Evolutionary conservation across 2,797 vertebrate genomes (phyloP).

Genomic region (Mormyrops attenuatus): DNA sequence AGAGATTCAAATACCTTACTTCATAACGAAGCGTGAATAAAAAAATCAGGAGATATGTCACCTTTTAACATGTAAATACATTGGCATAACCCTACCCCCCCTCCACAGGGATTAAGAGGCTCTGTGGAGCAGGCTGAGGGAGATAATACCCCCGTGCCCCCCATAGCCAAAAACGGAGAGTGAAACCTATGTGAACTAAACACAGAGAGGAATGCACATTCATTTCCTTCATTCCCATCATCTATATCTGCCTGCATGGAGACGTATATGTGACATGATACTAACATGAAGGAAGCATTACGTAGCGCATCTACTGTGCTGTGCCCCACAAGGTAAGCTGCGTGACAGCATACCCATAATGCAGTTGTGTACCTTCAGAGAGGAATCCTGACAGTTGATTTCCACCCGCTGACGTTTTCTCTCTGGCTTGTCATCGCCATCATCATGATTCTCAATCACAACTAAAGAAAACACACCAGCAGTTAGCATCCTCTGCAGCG

Average conservation of each 20-base stretch:
- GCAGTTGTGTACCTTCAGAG: conserved; percentile 56
- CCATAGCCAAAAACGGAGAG: neutral
- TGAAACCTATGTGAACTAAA: neutral
- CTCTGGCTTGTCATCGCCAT: conserved; percentile 74
- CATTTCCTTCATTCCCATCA: neutral
- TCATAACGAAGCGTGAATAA: neutral
- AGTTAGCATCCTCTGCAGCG: conserved; percentile 12
- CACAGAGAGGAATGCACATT: neutral
- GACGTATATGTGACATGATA: neutral
- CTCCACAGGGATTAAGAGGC: neutral
- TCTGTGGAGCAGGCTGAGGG: conserved; percentile 34
- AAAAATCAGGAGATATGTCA: neutral
- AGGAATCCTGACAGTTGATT: conserved; percentile 77
- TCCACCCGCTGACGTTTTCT: conserved; percentile 82
- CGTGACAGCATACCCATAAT: neutral
- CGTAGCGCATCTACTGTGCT: neutral
- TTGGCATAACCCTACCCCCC: neutral
- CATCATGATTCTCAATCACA: conserved; percentile 82
- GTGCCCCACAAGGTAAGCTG: neutral
- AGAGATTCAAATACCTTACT: neutral
- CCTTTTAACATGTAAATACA: conserved; percentile 17
- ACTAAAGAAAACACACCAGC: conserved; percentile 56
- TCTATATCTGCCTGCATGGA: neutral
- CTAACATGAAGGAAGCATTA: neutral
- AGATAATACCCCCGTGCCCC: conserved; percentile 44